phyloP scores from a whole-genome alignment of 2,113 vertebrate species.

The Entomyzon cyanotis region DNA sequence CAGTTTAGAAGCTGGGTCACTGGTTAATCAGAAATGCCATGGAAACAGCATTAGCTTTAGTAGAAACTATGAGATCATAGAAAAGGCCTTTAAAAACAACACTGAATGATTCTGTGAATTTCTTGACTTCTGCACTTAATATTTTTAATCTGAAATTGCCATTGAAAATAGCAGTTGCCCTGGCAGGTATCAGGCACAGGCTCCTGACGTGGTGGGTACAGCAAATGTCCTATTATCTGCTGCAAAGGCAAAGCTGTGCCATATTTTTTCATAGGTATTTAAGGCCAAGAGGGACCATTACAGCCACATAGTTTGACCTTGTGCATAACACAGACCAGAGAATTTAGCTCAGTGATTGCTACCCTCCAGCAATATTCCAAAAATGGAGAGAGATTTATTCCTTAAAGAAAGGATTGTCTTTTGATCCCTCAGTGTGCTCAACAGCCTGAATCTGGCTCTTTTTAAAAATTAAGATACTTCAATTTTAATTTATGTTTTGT shows the following conservation, averaged over 20 bases:
- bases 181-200: background rate
- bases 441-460: background rate
- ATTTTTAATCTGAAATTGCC: slow-evolving; percentile 32
- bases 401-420: background rate
- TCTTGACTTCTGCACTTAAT: slow-evolving; percentile 39
- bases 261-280: background rate
- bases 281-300: background rate
- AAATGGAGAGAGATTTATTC: background rate
- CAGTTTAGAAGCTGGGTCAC: background rate
- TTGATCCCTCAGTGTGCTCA: background rate
- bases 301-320: background rate
- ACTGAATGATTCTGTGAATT: slow-evolving; percentile 1
- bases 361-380: background rate
- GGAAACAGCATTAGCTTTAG: slow-evolving; percentile 14
- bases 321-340: background rate
- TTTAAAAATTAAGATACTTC: background rate
- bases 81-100: background rate
- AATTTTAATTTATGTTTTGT: background rate
- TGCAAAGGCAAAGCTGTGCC: background rate
- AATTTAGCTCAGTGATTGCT: slow-evolving; percentile 12
- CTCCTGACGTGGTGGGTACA: background rate
- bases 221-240: background rate
- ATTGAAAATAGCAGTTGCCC: background rate
- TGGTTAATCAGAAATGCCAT: background rate
- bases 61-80: background rate